Percentiles rank a stretch among this genome's conserved stretches.
Conservation (phyloP, 2,113 vertebrate genomes). For the Malurus elegans region DNA sequence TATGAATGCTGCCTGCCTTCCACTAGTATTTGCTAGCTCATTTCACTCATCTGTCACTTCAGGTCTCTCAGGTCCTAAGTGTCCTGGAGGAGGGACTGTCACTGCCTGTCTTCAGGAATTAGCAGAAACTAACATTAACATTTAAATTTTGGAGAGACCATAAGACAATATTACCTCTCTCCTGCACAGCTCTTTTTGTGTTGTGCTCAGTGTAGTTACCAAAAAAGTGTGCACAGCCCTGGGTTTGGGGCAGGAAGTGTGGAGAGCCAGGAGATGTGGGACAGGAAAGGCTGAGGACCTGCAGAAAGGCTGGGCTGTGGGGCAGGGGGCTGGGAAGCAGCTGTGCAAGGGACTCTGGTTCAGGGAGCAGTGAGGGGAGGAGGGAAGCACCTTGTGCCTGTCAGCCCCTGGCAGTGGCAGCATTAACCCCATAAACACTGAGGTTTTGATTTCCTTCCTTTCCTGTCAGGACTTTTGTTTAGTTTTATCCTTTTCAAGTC, state of each 20-base stretch:
- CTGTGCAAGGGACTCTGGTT: neutral
- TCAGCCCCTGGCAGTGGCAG: neutral
- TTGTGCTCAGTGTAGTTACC: neutral
- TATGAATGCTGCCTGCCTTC: neutral
- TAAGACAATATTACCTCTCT: fast-evolving
- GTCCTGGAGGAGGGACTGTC: neutral
- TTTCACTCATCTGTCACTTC: conserved; percentile 13
- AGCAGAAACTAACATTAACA: neutral
- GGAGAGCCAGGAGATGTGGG: neutral
- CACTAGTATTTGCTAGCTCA: neutral
- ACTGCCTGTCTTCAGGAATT: neutral
- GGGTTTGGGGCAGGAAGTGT: neutral
- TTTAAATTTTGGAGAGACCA: neutral
- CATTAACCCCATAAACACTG: neutral
- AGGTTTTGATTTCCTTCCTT: neutral
- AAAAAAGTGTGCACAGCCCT: neutral
- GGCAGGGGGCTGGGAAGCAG: neutral
- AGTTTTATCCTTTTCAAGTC: neutral
- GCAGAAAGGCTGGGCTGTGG: neutral
- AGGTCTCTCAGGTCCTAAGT: neutral
- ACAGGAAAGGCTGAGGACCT: neutral
- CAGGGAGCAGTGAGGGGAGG: neutral
- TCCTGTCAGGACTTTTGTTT: neutral
- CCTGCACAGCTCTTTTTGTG: neutral
- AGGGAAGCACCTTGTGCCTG: neutral